Evolutionary conservation across 2,797 vertebrate species (phyloP).

Genomic region (Lateolabrax maculatus): DNA sequence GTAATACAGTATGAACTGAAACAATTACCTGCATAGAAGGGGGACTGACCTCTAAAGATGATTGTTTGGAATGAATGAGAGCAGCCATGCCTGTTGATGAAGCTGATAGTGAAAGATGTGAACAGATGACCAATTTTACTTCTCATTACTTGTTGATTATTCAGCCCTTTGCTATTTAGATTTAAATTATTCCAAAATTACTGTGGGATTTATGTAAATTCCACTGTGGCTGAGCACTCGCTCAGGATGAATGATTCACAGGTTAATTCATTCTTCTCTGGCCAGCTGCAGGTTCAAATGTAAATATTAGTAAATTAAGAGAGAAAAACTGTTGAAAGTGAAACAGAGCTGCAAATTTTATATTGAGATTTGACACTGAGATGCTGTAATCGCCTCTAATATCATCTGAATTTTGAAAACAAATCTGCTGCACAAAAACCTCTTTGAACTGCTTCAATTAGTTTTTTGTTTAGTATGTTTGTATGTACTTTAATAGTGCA

Average conservation of each 20-base stretch:
- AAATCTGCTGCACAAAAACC: conserved; percentile 31
- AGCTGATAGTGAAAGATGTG: conserved; percentile 68
- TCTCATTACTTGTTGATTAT: conserved; percentile 80
- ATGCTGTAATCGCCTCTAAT: conserved; percentile 47
- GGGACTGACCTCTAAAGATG: conserved; percentile 68
- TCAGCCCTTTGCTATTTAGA: conserved; percentile 77
- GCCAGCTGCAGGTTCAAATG: conserved; percentile 81
- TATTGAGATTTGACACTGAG: conserved; percentile 50
- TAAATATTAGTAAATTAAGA: conserved; percentile 77
- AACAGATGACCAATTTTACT: conserved; percentile 82
- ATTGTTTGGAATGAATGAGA: conserved; percentile 72
- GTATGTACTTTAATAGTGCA: not conserved
- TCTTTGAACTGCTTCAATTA: conserved; percentile 9
- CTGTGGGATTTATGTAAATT: conserved; percentile 78
- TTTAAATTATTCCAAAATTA: conserved; percentile 76
- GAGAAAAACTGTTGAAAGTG: conserved; percentile 46
- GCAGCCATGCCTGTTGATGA: conserved; percentile 59
- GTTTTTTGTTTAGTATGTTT: not conserved
- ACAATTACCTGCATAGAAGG: conserved; percentile 58
- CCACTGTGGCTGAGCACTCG: conserved; percentile 53
- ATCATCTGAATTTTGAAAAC: conserved; percentile 42
- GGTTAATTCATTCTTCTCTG: conserved; percentile 80
- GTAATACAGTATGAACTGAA: conserved; percentile 67
- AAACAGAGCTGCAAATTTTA: conserved; percentile 56
- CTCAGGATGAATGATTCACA: conserved; percentile 69